Conservation (phyloP, 1,140 invertebrate genomes). For the Ceratina australensis region DNA sequence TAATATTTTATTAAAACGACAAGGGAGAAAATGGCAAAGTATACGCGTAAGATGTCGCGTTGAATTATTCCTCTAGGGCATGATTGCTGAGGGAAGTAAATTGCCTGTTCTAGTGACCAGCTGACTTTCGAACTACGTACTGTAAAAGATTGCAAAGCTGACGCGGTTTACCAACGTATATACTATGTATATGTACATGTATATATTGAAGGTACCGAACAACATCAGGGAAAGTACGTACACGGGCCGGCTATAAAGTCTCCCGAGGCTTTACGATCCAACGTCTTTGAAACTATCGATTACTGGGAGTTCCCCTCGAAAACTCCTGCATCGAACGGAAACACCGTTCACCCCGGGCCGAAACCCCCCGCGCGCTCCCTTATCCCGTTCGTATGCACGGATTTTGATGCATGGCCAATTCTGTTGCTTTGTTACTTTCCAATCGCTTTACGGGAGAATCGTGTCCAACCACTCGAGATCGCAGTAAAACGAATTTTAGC, state of each 20-base stretch:
- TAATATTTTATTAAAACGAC: no score
- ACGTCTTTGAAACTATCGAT: slow-evolving; percentile 58
- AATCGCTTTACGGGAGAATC: slow-evolving; percentile 1
- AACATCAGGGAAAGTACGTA: slow-evolving; percentile 31
- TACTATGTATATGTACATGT: background rate
- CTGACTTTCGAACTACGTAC: slow-evolving; percentile 36
- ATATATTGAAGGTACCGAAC: slow-evolving; percentile 22
- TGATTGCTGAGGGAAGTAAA: slow-evolving; percentile 60
- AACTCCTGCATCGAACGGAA: background rate
- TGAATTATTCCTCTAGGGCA: slow-evolving; percentile 55
- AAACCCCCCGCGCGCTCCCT: no score
- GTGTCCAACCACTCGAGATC: background rate
- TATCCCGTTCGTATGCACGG: background rate
- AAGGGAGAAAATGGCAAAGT: background rate
- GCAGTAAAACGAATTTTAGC: background rate
- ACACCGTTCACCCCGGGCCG: slow-evolving; percentile 9
- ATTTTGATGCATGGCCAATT: slow-evolving; percentile 10
- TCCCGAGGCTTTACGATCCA: slow-evolving; percentile 43
- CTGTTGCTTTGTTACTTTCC: background rate
- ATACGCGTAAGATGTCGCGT: background rate
- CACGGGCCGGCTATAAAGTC: slow-evolving; percentile 53
- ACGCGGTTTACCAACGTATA: slow-evolving; percentile 40
- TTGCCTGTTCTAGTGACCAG: slow-evolving; percentile 52
- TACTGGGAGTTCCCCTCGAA: slow-evolving; percentile 46
- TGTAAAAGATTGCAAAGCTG: slow-evolving; percentile 58